phyloP scores from a whole-genome alignment of 2,888 invertebrate species.

The Halictus ligatus region DNA sequence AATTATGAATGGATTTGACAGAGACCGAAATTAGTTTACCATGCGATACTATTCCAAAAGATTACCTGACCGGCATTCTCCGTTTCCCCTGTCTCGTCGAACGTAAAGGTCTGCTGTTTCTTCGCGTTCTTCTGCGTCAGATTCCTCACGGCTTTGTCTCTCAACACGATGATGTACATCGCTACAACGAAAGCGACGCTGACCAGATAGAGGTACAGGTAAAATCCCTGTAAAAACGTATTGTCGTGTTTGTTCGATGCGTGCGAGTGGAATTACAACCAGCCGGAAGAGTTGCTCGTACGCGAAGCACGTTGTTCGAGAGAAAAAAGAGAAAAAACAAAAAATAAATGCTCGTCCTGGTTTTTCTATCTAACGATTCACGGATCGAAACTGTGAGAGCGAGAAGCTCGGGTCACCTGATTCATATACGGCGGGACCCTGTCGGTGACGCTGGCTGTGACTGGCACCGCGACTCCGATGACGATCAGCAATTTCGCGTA shows the following conservation, averaged over 20 bases:
- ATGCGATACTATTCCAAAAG: not conserved
- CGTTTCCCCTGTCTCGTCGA: slow-evolving; percentile 55
- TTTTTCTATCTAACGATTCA: not conserved
- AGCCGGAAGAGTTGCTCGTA: not conserved
- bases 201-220: slow-evolving; percentile 91
- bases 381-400: not conserved
- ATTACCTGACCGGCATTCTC: slow-evolving; percentile 49
- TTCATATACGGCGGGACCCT: slow-evolving; percentile 91
- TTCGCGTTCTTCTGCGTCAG: slow-evolving; percentile 75
- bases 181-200: slow-evolving; percentile 92
- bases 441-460: slow-evolving; percentile 93
- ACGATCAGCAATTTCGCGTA: slow-evolving; percentile 95
- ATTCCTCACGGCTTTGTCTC: slow-evolving; percentile 87
- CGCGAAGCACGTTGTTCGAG: not conserved
- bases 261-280: not conserved
- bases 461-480: slow-evolving; percentile 90
- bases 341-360: not conserved
- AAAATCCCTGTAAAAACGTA: slow-evolving; percentile 89
- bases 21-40: not conserved
- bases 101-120: slow-evolving; percentile 70
- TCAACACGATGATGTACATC: slow-evolving; percentile 88
- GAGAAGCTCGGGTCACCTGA: slow-evolving; percentile 85
- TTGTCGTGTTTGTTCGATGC: not conserved
- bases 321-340: too few relatives aligned
- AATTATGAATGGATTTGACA: not conserved